These are phyloP conservation scores for Eulacestoma nigropectus DNA, from an alignment of 2,113 vertebrate genomes.

Conservation along the genomic window DNA sequence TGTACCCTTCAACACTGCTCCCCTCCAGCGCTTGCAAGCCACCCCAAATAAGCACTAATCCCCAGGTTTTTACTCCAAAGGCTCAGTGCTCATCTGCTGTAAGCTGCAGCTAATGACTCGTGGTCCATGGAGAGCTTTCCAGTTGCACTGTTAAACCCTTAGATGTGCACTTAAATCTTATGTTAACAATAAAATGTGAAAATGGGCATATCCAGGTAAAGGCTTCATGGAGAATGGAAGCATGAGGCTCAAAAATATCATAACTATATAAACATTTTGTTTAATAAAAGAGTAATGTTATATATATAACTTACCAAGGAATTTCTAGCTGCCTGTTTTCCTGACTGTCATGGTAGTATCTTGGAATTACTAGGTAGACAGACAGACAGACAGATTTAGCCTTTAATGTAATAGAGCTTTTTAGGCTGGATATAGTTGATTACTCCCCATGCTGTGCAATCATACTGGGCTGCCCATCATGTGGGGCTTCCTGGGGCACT, in stretches of 20 bases:
- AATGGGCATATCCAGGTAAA: not conserved
- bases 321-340: not conserved
- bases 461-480: not conserved
- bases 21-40: fast-evolving
- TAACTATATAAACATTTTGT: not conserved
- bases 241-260: not conserved
- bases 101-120: not conserved
- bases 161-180: not conserved
- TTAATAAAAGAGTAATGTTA: not conserved
- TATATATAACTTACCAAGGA: not conserved
- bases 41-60: not conserved
- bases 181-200: not conserved
- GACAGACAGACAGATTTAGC: not conserved
- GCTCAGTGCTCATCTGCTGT: not conserved
- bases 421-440: not conserved
- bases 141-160: not conserved
- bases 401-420: not conserved
- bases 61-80: not conserved
- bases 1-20: not conserved
- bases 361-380: not conserved
- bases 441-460: not conserved
- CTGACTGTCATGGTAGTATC: not conserved
- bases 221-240: not conserved
- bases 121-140: not conserved
- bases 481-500: not conserved